These are phyloP conservation scores for Poecilia gillii DNA, from an alignment of 2,797 vertebrate species.

Conservation along the genomic window DNA sequence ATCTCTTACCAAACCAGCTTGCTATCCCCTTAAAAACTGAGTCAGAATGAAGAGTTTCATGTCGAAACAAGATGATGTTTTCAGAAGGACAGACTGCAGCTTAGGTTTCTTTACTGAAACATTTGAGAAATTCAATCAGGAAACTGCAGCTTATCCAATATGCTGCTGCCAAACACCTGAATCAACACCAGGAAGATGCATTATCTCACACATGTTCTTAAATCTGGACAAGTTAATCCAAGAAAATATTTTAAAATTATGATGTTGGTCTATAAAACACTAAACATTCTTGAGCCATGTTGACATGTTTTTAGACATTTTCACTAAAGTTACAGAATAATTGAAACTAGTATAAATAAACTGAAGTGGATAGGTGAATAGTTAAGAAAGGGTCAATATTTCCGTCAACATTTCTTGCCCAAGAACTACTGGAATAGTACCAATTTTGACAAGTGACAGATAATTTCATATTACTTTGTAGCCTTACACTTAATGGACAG, in stretches of 20 bases:
- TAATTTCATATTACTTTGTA: neutral
- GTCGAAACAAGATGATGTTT: neutral
- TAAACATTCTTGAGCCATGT: neutral
- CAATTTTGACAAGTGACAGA: neutral
- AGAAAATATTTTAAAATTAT: neutral
- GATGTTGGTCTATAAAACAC: neutral
- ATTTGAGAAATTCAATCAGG: neutral
- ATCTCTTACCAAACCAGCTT: neutral
- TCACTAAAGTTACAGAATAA: neutral
- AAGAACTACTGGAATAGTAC: neutral
- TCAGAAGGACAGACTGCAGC: neutral
- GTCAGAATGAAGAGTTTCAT: neutral
- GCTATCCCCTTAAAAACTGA: neutral
- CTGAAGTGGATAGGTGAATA: neutral
- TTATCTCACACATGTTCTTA: neutral
- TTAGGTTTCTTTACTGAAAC: neutral
- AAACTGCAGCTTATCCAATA: neutral
- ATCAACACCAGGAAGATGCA: neutral
- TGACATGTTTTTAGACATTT: neutral
- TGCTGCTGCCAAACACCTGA: neutral
- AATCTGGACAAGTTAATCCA: neutral
- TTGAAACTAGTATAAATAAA: neutral
- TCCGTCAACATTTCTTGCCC: neutral
- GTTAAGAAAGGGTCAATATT: neutral
- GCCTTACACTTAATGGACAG: neutral